These are phyloP conservation scores for Epizoanthus ramosus DNA, from an alignment of 92 coral and sea anemone species.

Conservation along the genomic window DNA sequence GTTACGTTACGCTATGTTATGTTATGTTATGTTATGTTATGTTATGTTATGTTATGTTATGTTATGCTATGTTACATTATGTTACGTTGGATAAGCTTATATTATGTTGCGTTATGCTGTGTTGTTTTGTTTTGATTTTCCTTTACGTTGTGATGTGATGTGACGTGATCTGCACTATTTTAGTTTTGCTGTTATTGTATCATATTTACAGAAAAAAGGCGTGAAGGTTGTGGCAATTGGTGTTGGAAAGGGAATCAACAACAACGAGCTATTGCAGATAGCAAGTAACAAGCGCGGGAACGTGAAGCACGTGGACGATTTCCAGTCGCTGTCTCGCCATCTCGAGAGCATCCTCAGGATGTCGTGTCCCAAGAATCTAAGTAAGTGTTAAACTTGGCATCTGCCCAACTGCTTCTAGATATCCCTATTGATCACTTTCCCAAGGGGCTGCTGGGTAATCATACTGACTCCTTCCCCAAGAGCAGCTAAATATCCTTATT, in stretches of 20 bases:
- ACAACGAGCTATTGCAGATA: background rate
- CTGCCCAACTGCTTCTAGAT: background rate
- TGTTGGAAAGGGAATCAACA: slow-evolving; percentile 18
- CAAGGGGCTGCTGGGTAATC: too few species aligned
- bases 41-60: too few species aligned
- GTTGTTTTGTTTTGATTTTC: background rate
- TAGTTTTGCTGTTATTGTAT: background rate
- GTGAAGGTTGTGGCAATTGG: slow-evolving; percentile 36
- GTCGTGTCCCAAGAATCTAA: slow-evolving; percentile 22
- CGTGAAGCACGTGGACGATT: slow-evolving; percentile 28
- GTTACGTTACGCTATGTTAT: too few species aligned
- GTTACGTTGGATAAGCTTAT: background rate
- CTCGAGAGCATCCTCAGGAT: slow-evolving; percentile 22
- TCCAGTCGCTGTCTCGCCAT: slow-evolving; percentile 13
- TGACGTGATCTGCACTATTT: too few species aligned
- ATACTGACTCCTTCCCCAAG: too few species aligned
- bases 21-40: too few species aligned
- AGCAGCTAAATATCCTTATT: too few species aligned
- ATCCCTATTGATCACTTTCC: too few species aligned
- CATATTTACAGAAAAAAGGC: background rate
- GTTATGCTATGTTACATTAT: background rate
- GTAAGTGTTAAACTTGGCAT: background rate
- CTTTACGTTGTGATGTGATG: background rate
- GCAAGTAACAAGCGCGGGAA: slow-evolving; percentile 8
- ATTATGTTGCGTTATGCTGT: background rate